Conservation (phyloP, 2,113 vertebrate species). For the Chaenocephalus aceratus region DNA sequence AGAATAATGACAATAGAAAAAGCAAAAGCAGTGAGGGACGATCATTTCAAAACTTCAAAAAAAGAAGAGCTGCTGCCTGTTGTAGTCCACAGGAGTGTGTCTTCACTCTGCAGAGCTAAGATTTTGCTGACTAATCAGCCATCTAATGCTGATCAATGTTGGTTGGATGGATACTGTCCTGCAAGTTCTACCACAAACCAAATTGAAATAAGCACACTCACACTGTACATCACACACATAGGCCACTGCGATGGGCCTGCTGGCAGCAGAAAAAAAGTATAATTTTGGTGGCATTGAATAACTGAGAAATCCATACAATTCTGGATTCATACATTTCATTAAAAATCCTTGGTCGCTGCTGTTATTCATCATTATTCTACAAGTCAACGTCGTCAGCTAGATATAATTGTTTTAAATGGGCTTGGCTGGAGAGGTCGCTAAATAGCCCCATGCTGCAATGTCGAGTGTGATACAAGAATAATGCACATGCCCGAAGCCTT, state of each 20-base stretch:
- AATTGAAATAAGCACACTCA: slow-evolving; percentile 88
- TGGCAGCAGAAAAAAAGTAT: background rate
- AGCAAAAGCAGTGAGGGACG: background rate
- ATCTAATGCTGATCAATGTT: slow-evolving; percentile 89
- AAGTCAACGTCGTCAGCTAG: background rate
- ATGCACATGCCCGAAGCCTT: background rate
- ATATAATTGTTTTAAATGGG: background rate
- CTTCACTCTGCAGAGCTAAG: slow-evolving; percentile 80
- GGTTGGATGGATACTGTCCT: slow-evolving; percentile 88
- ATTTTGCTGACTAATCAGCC: slow-evolving; percentile 90
- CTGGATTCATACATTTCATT: background rate
- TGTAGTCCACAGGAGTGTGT: background rate
- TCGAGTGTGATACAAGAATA: background rate
- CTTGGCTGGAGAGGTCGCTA: background rate
- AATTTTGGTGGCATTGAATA: background rate
- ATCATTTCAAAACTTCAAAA: background rate
- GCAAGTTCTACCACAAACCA: slow-evolving; percentile 86
- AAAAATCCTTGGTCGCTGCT: background rate
- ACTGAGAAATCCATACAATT: background rate
- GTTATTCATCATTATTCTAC: background rate
- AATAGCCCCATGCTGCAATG: background rate
- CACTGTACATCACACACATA: slow-evolving; percentile 85
- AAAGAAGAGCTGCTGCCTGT: slow-evolving; percentile 1
- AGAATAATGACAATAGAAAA: background rate
- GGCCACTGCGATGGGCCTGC: background rate